A percentile compares a stretch with the other conserved stretches of the same genome.
phyloP scores from a whole-genome alignment of 1,140 invertebrate species.

The Diachasmimorpha longicaudata region DNA sequence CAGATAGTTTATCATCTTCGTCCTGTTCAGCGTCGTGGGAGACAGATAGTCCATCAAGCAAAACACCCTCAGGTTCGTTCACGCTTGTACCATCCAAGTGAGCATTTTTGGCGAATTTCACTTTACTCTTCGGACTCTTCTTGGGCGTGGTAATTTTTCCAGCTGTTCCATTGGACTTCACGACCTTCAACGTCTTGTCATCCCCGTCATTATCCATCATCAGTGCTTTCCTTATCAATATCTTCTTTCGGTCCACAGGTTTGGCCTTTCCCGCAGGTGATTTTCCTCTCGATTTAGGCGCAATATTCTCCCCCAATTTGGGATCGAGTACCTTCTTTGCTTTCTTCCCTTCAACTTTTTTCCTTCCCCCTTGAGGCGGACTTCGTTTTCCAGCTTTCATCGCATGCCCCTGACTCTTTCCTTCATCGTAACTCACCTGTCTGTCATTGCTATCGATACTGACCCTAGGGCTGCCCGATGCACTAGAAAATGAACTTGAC shows the following conservation, averaged over 20 bases:
- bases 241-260: neutral
- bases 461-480: slow-evolving; percentile 63
- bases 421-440: slow-evolving; percentile 11
- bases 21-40: neutral
- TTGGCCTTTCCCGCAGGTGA: too few relatives aligned
- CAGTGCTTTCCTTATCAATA: neutral
- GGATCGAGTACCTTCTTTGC: too few relatives aligned
- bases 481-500: slow-evolving; percentile 81
- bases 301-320: too few relatives aligned
- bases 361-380: neutral
- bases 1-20: slow-evolving; percentile 48
- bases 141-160: neutral
- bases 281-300: neutral
- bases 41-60: neutral
- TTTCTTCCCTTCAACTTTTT: too few relatives aligned
- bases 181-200: too few relatives aligned
- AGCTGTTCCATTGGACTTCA: neutral
- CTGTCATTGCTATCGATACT: slow-evolving; percentile 47
- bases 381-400: slow-evolving; percentile 16
- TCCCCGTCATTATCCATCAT: neutral
- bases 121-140: neutral
- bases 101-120: neutral
- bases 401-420: slow-evolving; percentile 20
- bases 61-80: slow-evolving; percentile 12
- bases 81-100: neutral